These are phyloP conservation scores for Enhydra lutris DNA, from an alignment of 2,113 vertebrate genomes.

Conservation along the genomic window DNA sequence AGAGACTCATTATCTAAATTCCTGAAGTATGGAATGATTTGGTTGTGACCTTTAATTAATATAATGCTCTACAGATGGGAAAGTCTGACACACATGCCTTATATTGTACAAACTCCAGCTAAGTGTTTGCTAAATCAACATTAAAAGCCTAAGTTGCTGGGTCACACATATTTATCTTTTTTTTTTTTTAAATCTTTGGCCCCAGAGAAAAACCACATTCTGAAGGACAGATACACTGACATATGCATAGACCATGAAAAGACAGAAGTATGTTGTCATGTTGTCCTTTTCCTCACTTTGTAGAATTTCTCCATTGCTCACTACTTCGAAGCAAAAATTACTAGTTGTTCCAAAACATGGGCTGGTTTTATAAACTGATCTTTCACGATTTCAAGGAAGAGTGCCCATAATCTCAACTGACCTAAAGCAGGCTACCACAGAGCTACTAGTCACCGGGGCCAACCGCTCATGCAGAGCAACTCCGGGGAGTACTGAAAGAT, in stretches of 20 bases:
- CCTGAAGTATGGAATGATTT: not conserved
- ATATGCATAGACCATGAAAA: not conserved
- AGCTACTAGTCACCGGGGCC: not conserved
- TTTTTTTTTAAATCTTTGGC: not conserved
- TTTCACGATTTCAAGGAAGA: slow-evolving; percentile 12
- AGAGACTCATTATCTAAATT: slow-evolving; percentile 36
- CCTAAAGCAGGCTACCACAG: not conserved
- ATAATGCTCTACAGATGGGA: not conserved
- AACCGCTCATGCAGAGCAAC: not conserved
- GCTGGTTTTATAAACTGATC: slow-evolving; percentile 13
- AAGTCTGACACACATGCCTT: not conserved
- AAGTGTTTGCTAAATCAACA: not conserved
- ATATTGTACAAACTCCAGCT: not conserved
- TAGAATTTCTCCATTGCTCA: not conserved
- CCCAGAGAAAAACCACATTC: not conserved
- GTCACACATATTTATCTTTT: not conserved
- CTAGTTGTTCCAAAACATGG: not conserved
- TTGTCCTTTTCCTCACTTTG: not conserved
- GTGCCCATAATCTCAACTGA: not conserved
- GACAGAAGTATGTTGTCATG: not conserved
- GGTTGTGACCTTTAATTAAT: slow-evolving; percentile 17
- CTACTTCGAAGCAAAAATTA: slow-evolving; percentile 20
- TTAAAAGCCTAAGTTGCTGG: not conserved
- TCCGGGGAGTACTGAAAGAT: not conserved
- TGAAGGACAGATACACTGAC: not conserved